Conservation (phyloP, 2,113 vertebrate species). For the Nannospalax galili region DNA sequence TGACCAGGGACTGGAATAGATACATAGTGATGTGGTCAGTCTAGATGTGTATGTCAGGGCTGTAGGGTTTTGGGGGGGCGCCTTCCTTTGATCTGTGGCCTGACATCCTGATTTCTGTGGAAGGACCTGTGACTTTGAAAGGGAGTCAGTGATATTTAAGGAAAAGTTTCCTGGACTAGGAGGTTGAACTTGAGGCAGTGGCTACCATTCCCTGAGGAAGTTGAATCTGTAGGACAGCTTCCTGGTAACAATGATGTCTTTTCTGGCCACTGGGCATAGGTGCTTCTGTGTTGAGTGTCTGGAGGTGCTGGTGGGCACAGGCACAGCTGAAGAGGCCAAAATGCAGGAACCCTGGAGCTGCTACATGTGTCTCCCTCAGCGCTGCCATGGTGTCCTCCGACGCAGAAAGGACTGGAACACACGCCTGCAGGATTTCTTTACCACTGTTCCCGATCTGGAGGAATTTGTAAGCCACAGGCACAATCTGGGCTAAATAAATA, state of each 20-base stretch:
- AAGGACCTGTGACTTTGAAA: too few relatives aligned
- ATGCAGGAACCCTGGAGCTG: conserved; percentile 96
- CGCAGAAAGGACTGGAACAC: conserved; percentile 93
- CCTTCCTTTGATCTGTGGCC: too few relatives aligned
- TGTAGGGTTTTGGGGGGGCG: too few relatives aligned
- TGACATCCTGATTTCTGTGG: too few relatives aligned
- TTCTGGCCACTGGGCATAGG: conserved; percentile 78
- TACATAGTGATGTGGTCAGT: too few relatives aligned
- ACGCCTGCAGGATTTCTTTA: conserved; percentile 95
- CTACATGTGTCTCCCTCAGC: conserved; percentile 95
- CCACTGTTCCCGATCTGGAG: conserved; percentile 93
- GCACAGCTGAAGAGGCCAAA: conserved; percentile 90
- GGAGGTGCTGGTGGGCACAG: conserved; percentile 93
- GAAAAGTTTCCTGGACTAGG: too few relatives aligned
- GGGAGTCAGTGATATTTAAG: too few relatives aligned
- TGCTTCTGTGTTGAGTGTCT: conserved; percentile 98
- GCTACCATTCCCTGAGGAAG: not conserved
- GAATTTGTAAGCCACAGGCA: conserved; percentile 75
- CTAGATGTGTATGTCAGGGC: too few relatives aligned
- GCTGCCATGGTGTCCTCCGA: conserved; percentile 89
- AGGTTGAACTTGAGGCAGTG: too few relatives aligned
- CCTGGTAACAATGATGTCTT: accelerated
- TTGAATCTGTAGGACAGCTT: not conserved
- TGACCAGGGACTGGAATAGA: too few relatives aligned
- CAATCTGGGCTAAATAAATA: not conserved